Percentiles rank a stretch among this genome's conserved stretches.
These are phyloP conservation scores for Platorchestia sp. DNA, from an alignment of 1,140 invertebrate genomes.

Conservation along the genomic window DNA sequence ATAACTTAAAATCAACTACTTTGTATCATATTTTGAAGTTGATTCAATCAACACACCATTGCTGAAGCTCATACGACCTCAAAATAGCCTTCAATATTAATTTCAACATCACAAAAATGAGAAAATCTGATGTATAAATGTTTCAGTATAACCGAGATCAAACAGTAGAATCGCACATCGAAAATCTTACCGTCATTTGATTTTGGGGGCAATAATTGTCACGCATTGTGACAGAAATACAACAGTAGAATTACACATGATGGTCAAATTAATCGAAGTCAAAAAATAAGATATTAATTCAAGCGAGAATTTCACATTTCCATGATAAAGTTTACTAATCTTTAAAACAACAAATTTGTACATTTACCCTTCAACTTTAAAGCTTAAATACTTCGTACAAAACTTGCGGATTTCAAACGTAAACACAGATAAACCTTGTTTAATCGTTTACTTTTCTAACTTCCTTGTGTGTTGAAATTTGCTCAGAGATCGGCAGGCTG, in stretches of 20 bases:
- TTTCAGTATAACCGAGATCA: background rate
- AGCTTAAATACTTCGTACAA: background rate
- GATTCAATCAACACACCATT: background rate
- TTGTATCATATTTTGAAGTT: background rate
- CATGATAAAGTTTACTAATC: background rate
- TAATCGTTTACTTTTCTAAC: background rate
- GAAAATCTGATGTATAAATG: background rate
- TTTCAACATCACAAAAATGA: background rate
- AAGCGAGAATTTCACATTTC: background rate
- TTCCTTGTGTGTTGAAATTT: background rate
- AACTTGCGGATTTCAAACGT: background rate
- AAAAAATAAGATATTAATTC: background rate
- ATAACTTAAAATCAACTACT: background rate
- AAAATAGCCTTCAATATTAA: background rate
- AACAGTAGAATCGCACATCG: background rate
- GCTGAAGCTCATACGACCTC: background rate
- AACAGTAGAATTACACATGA: background rate
- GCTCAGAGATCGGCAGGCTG: background rate
- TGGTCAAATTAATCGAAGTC: background rate
- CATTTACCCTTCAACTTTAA: background rate
- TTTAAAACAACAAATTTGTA: background rate
- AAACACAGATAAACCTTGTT: no score
- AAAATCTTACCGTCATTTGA: background rate
- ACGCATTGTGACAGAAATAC: background rate
- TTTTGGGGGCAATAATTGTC: background rate